Evolutionary conservation across 2,113 vertebrate genomes (phyloP).

Genomic region (Galbula dea): DNA sequence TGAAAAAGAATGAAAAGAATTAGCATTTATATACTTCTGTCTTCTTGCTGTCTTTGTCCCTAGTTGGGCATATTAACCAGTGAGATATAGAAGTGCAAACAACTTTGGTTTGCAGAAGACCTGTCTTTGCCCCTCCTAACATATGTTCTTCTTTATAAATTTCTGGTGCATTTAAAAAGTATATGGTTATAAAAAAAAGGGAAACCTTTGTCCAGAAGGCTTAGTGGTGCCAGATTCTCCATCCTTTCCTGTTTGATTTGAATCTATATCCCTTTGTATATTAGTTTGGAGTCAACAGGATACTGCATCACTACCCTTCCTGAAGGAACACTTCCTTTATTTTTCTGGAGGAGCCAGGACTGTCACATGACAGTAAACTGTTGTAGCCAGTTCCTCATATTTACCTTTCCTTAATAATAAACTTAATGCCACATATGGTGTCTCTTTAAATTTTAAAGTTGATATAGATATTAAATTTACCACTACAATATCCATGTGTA

Average conservation of each 20-base stretch:
- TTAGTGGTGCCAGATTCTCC: neutral
- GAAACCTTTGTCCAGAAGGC: neutral
- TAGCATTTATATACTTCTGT: neutral
- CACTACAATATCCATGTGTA: neutral
- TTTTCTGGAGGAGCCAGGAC: neutral
- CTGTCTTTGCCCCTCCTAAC: neutral
- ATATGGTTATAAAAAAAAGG: neutral
- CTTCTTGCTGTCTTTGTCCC: neutral
- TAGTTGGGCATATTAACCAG: neutral
- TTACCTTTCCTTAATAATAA: neutral
- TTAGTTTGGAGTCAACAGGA: constrained; percentile 38
- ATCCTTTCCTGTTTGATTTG: constrained; percentile 7
- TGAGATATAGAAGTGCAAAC: neutral
- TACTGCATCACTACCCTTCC: constrained; percentile 19
- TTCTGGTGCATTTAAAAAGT: neutral
- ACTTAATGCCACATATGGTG: neutral
- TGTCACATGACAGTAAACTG: neutral
- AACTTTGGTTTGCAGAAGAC: neutral
- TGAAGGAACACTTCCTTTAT: neutral
- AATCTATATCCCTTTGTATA: neutral
- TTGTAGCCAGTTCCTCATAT: neutral
- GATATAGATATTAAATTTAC: neutral
- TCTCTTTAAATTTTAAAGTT: neutral
- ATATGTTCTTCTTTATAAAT: neutral
- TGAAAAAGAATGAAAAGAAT: neutral